Conservation (phyloP, 2,113 vertebrate genomes). For the Eulemur rufifrons region DNA sequence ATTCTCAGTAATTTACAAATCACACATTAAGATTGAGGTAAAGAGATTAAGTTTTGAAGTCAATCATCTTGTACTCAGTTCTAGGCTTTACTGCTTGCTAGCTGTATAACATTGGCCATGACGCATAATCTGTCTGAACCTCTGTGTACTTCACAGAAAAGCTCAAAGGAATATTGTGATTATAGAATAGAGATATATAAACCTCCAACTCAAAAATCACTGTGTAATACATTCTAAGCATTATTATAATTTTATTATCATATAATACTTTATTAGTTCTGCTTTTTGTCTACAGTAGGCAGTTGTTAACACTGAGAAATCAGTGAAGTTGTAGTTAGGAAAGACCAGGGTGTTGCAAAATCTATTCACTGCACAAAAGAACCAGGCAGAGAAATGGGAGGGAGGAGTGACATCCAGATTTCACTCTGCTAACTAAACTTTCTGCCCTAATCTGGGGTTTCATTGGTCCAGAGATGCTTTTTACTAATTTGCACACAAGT, state of each 20-base stretch:
- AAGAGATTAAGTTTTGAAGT: neutral
- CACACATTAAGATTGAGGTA: neutral
- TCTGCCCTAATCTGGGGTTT: neutral
- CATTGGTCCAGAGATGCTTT: neutral
- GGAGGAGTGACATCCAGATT: neutral
- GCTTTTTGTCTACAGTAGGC: neutral
- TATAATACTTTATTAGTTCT: neutral
- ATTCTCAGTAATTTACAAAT: neutral
- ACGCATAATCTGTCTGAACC: neutral
- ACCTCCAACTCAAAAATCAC: neutral
- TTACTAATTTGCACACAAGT: neutral
- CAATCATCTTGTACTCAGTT: neutral
- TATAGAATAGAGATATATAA: neutral
- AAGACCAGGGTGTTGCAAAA: neutral
- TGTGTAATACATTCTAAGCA: neutral
- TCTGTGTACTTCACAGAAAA: neutral
- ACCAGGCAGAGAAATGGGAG: neutral
- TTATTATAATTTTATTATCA: neutral
- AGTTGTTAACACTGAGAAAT: neutral
- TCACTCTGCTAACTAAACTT: neutral
- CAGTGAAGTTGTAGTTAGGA: neutral
- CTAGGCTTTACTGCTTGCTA: neutral
- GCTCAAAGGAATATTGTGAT: neutral
- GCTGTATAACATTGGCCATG: neutral
- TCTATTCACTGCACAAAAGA: neutral